These are phyloP conservation scores for Drosophila lacteicornis DNA, from an alignment of 1,140 invertebrate genomes.

Conservation along the genomic window DNA sequence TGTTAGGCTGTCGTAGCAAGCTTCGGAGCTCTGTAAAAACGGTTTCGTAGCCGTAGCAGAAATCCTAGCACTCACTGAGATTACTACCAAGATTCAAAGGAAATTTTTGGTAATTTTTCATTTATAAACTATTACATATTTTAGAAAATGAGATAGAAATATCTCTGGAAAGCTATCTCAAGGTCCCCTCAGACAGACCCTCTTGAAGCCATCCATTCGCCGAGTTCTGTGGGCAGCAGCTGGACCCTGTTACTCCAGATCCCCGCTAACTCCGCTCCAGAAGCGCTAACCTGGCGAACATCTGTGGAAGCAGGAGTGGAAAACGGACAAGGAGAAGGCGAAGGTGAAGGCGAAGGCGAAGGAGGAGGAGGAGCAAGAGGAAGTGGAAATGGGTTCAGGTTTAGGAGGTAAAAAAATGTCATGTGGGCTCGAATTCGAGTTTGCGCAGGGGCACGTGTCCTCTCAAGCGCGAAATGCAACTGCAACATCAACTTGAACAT, in stretches of 20 bases:
- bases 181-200: neutral
- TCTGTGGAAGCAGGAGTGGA: constrained; percentile 9
- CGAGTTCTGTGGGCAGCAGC: constrained; percentile 8
- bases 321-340: neutral
- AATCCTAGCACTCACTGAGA: no score
- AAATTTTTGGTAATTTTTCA: neutral
- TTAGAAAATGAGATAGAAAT: neutral
- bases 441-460: constrained; percentile 74
- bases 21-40: no score
- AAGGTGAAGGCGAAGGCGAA: neutral
- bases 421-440: constrained; percentile 66
- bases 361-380: neutral
- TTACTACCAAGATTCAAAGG: no score
- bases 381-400: constrained; percentile 26
- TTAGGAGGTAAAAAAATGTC: constrained; percentile 56
- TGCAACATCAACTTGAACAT: constrained; percentile 17
- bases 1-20: no score
- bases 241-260: constrained; percentile 5
- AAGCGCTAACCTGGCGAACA: constrained; percentile 8
- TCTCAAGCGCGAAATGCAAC: constrained; percentile 79
- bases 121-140: no score
- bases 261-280: neutral
- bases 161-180: no score
- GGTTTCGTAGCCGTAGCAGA: no score
- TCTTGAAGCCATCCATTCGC: no score